Percentiles rank a stretch among this genome's conserved stretches.
phyloP scores from a whole-genome alignment of 64 coral and sea anemone species.

The Actinia equina region DNA sequence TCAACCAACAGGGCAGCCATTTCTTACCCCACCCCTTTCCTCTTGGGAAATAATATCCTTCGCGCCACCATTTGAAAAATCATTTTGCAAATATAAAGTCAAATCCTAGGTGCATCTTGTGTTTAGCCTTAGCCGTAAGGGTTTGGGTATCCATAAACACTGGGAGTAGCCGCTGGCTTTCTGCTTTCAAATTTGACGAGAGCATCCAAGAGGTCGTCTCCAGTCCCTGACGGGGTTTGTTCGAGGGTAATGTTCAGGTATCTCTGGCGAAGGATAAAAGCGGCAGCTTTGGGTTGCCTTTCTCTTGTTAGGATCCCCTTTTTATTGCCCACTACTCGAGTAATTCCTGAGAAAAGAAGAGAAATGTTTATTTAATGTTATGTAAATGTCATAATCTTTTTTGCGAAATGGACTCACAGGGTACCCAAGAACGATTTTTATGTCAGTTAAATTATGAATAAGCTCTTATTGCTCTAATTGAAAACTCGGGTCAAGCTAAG shows the following conservation, averaged over 20 bases:
- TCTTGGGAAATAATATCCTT: not conserved
- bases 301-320: constrained; percentile 85
- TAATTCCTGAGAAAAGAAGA: constrained; percentile 34
- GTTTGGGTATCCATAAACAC: not conserved
- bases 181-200: constrained; percentile 76
- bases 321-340: constrained; percentile 76
- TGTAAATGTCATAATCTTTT: too few species aligned
- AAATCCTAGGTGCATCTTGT: not conserved
- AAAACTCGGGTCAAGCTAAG: too few species aligned
- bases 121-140: not conserved
- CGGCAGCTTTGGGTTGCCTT: constrained; percentile 86
- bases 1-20: too few species aligned
- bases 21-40: too few species aligned
- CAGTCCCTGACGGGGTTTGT: constrained; percentile 53
- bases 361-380: too few species aligned
- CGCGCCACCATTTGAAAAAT: not conserved
- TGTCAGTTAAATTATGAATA: too few species aligned
- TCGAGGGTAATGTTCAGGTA: constrained; percentile 77
- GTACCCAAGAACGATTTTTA: too few species aligned
- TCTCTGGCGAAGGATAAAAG: constrained; percentile 72
- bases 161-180: not conserved
- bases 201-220: constrained; percentile 76
- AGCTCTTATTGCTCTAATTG: too few species aligned
- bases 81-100: not conserved
- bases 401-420: too few species aligned